Conservation (phyloP, 2,113 vertebrate genomes). For the Fregata magnificens region DNA sequence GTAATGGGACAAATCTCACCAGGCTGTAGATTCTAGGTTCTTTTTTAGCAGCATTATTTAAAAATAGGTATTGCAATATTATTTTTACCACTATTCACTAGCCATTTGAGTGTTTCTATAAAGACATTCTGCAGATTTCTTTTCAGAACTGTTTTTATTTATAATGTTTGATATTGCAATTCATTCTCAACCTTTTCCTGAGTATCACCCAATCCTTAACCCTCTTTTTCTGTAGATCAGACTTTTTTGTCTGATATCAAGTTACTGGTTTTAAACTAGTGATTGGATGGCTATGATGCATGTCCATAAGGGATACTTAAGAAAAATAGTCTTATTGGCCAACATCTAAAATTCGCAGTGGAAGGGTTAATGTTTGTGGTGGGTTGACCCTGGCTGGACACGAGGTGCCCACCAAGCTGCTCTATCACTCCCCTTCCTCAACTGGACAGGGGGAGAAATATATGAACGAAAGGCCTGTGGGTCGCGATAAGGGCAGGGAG, state of each 20-base stretch:
- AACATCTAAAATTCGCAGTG: neutral
- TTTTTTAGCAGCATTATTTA: conserved; percentile 27
- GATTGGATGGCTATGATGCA: neutral
- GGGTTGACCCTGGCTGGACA: neutral
- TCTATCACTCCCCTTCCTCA: neutral
- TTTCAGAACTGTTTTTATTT: neutral
- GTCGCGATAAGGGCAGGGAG: neutral
- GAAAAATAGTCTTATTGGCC: neutral
- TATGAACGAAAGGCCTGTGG: neutral
- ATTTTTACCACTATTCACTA: neutral
- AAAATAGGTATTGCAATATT: neutral
- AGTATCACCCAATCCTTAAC: neutral
- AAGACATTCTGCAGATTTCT: neutral
- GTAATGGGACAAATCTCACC: conserved; percentile 38
- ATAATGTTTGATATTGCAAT: neutral
- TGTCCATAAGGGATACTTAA: neutral
- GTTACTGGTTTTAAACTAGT: neutral
- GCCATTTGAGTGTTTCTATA: neutral
- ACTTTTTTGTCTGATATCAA: neutral
- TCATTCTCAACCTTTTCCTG: neutral
- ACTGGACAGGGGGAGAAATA: neutral
- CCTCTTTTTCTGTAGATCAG: neutral
- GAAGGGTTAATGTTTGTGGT: neutral
- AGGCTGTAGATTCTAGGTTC: conserved; percentile 11
- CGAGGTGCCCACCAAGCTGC: neutral